Evolutionary conservation across 2,113 vertebrate species (phyloP), one percentile per base, ranked within the genome.

Genomic region (Girardinichthys multiradiatus): DNA sequence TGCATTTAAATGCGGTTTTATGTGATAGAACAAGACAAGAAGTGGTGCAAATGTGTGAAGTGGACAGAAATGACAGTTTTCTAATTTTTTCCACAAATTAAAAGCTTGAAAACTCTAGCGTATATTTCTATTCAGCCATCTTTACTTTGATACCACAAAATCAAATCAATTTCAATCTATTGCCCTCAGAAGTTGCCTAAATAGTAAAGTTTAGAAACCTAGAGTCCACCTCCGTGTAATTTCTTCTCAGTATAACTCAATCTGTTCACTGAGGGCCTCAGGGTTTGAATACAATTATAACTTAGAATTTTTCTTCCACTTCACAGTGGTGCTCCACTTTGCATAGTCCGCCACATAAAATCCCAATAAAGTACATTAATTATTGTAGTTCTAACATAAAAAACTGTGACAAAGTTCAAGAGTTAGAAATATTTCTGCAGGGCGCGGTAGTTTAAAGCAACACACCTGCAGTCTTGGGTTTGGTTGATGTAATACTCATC

Each of bases 401-500:
- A 24, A 24, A n/a, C n/a, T 24, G 21, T 24, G 48, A 9, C 9
- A 54, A 54, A 0, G 48, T 54, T 8, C 1, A 54, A n/a, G 48
- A 8, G 21, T 54, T 54, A n/a, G 10, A 21, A 51, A 8, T 24
- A 24, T 1, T 51, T 24, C 45, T 51, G 45, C 45, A 8, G n/a
- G 9, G 21, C 48, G 2, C 24, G 9, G 48, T 58, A 24, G 27
- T 31, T 65, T 58, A 64, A 30, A 66, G 28, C 4, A 58, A 68
- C 87, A 24, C 28, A 91, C 76, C 82, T 72, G 57, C 96, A 97
- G 76, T 97, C 84, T 27, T 76, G 28, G 14, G 94, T 94, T 91
- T 95, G 94, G 69, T 95, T 95, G 14, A 96, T 89, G 31, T 96
- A 97, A 83, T 95, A 93, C 19, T 84, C 48, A 61, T 94, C 76